Percentiles rank a stretch among this genome's conserved stretches.
phyloP scores from a whole-genome alignment of 2,888 invertebrate species.

The Amblyjoppa fuscipennis region DNA sequence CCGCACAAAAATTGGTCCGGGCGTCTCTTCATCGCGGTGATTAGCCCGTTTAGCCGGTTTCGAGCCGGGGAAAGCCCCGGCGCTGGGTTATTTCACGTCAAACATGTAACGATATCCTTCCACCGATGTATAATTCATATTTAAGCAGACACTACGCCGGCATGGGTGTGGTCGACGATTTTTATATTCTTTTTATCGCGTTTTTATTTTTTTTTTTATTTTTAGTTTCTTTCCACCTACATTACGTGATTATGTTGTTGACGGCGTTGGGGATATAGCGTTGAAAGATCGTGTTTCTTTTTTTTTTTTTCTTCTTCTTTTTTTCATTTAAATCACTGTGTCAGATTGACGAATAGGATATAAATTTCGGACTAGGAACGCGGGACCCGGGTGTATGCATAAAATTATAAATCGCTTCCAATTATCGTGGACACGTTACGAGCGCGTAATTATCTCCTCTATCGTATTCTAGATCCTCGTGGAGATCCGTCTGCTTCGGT shows the following conservation, averaged over 20 bases:
- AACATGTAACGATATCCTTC: constrained; percentile 48
- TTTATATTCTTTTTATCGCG: constrained; percentile 16
- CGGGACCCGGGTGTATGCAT: constrained; percentile 30
- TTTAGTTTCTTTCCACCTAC: constrained; percentile 28
- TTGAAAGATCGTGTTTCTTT: constrained; percentile 47
- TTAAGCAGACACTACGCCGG: constrained; percentile 40
- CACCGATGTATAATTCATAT: constrained; percentile 57
- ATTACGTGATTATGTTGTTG: constrained; percentile 54
- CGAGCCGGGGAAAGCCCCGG: constrained; percentile 59
- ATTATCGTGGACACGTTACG: constrained; percentile 57
- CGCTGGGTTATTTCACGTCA: constrained; percentile 10
- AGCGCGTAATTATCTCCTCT: constrained; percentile 51
- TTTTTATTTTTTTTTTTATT: constrained; percentile 1
- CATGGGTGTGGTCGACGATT: constrained; percentile 22
- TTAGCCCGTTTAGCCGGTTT: constrained; percentile 74
- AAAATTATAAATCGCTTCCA: constrained; percentile 62
- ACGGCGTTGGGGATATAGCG: constrained; percentile 43
- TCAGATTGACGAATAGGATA: constrained; percentile 56
- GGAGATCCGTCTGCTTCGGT: neutral
- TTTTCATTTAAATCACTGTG: constrained; percentile 23
- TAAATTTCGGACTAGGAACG: neutral
- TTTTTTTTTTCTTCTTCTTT: constrained; percentile 28
- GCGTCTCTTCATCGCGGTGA: constrained; percentile 70
- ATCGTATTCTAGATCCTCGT: constrained; percentile 4
- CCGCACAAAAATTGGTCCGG: constrained; percentile 78